phyloP scores from a whole-genome alignment of 2,888 invertebrate genomes.

The Phengaris alcon region DNA sequence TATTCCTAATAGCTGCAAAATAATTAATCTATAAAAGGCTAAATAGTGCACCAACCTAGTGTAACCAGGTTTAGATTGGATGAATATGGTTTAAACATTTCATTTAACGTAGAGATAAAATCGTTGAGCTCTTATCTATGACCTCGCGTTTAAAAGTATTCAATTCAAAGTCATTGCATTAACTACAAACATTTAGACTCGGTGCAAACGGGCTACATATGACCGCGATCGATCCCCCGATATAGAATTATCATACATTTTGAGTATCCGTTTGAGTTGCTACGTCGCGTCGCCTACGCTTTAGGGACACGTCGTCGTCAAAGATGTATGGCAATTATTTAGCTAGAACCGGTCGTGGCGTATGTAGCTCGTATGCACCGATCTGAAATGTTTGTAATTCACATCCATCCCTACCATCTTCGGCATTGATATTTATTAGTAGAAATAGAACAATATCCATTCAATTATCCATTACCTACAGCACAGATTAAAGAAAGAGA shows the following conservation, averaged over 20 bases:
- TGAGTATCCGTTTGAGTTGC: neutral
- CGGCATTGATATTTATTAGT: too few species aligned
- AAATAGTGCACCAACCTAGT: neutral
- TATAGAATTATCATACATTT: too few species aligned
- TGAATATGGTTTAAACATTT: neutral
- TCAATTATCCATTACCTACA: too few species aligned
- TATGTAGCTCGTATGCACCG: too few species aligned
- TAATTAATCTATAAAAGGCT: conserved; percentile 4
- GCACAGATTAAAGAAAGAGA: too few species aligned
- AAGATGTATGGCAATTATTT: neutral
- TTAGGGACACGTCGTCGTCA: neutral
- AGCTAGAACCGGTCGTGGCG: neutral
- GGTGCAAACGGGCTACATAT: neutral
- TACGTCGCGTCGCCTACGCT: neutral
- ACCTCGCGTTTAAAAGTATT: neutral
- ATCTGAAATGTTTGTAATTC: too few species aligned
- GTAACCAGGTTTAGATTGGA: neutral
- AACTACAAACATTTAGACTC: neutral
- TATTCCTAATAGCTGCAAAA: neutral
- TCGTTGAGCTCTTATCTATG: neutral
- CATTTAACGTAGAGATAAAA: neutral
- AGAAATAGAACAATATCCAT: too few species aligned
- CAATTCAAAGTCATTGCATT: neutral
- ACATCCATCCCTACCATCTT: too few species aligned
- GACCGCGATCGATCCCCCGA: too few species aligned